Evolutionary conservation across 2,113 vertebrate species (phyloP).

Genomic region (Regulus satrapa): DNA sequence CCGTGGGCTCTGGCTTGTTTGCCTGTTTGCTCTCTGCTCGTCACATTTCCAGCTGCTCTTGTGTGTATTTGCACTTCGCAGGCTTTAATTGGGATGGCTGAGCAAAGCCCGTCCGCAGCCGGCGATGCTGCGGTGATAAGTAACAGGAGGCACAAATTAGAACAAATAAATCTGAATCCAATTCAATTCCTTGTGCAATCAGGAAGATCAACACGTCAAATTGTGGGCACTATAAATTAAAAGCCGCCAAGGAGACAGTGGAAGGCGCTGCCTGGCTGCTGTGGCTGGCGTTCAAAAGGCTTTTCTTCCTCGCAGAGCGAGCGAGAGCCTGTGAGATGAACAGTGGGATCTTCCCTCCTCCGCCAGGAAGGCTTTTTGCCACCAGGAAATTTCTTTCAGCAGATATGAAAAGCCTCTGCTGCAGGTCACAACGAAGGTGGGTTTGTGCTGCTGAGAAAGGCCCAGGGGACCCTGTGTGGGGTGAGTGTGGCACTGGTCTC

Average conservation of each 20-base stretch:
- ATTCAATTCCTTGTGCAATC: not conserved
- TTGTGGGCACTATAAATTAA: not conserved
- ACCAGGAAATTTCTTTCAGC: not conserved
- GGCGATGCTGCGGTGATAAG: not conserved
- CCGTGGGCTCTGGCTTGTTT: not conserved
- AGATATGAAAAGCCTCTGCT: not conserved
- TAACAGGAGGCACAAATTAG: not conserved
- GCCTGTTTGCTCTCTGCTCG: constrained; percentile 1
- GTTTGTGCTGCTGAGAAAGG: not conserved
- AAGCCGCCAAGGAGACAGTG: not conserved
- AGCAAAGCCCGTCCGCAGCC: not conserved
- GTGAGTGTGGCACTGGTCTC: not conserved
- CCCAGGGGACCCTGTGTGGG: not conserved
- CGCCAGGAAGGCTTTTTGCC: not conserved
- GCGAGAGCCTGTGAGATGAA: not conserved
- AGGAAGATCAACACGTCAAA: not conserved
- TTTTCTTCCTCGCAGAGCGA: not conserved
- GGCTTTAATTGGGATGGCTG: not conserved
- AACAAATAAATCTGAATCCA: not conserved
- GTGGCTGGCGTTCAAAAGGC: not conserved
- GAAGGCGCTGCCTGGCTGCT: not conserved
- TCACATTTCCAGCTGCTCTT: not conserved
- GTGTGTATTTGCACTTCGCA: not conserved
- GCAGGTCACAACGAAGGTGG: fast-evolving
- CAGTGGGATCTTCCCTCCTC: not conserved